Conservation (phyloP, 2,113 vertebrate genomes). For the Aepyceros melampus region DNA sequence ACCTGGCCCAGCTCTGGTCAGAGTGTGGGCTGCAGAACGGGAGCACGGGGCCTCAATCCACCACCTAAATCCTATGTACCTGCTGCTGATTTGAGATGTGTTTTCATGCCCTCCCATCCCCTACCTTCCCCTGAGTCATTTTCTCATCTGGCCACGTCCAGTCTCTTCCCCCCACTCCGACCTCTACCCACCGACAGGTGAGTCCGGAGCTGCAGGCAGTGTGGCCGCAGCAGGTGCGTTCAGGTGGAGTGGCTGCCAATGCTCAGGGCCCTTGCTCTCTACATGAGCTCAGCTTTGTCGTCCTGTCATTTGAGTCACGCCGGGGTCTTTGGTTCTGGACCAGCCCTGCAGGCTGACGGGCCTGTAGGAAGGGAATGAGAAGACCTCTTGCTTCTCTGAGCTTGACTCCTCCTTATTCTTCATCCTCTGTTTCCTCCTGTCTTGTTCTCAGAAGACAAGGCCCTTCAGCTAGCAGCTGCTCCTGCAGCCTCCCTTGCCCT, state of each 20-base stretch:
- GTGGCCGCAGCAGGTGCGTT: not conserved
- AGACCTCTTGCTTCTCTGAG: not conserved
- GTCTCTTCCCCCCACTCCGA: fast-evolving
- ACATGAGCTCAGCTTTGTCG: not conserved
- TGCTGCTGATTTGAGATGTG: not conserved
- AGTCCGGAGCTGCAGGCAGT: not conserved
- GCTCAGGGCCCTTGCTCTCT: not conserved
- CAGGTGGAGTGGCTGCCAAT: not conserved
- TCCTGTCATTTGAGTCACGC: not conserved
- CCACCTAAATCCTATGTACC: not conserved
- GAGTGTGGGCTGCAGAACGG: not conserved
- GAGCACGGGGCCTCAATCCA: not conserved
- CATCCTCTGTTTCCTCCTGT: not conserved
- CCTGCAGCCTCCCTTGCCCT: not conserved
- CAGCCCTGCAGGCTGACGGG: not conserved
- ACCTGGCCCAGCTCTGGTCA: not conserved
- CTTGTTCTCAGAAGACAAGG: not conserved
- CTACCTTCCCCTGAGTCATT: not conserved
- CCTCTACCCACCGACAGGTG: fast-evolving
- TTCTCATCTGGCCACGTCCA: not conserved
- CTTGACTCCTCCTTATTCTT: not conserved
- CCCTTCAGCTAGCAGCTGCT: not conserved
- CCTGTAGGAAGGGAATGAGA: not conserved
- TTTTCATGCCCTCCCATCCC: not conserved
- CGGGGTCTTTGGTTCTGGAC: not conserved